A percentile compares a stretch with the other conserved stretches of the same genome.
These are phyloP conservation scores for Synergus laeviventris DNA, from an alignment of 2,888 invertebrate genomes.

Conservation along the genomic window DNA sequence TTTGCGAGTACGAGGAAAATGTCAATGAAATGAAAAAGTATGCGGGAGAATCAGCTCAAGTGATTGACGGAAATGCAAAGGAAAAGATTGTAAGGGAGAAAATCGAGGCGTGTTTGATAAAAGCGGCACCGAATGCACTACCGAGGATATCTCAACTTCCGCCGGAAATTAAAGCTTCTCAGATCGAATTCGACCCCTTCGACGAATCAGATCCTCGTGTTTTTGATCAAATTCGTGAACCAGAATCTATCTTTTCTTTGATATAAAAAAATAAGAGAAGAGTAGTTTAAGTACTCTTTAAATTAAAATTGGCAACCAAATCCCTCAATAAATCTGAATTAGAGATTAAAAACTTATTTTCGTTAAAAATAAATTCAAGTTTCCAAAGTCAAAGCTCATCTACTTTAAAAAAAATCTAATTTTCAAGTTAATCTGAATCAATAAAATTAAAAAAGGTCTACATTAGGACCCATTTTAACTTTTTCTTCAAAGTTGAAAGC, in stretches of 20 bases:
- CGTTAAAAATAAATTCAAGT: too few species aligned
- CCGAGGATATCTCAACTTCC: conserved; percentile 55
- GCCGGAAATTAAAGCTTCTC: conserved; percentile 51
- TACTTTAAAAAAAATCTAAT: too few species aligned
- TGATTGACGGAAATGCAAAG: conserved; percentile 60
- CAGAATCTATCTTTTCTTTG: conserved; percentile 56
- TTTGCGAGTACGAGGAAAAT: conserved; percentile 61
- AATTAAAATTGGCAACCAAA: background rate
- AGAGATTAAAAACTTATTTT: background rate
- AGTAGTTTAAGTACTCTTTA: background rate
- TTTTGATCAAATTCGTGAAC: conserved; percentile 57
- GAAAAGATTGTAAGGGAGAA: conserved; percentile 59
- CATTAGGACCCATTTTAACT: too few species aligned
- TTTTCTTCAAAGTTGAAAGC: too few species aligned
- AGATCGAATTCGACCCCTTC: conserved; percentile 66
- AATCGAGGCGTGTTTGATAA: conserved; percentile 62
- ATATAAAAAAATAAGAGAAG: conserved; percentile 44
- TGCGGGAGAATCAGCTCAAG: conserved; percentile 59
- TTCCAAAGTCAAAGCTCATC: too few species aligned
- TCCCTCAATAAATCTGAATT: background rate
- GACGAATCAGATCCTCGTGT: conserved; percentile 59
- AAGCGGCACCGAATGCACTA: conserved; percentile 55
- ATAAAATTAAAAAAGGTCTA: too few species aligned
- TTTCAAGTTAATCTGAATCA: too few species aligned
- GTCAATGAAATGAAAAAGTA: conserved; percentile 59